Evolutionary conservation across 2,797 vertebrate species (phyloP), one percentile per base, ranked within the genome.

Genomic region (Octomys mimax): DNA sequence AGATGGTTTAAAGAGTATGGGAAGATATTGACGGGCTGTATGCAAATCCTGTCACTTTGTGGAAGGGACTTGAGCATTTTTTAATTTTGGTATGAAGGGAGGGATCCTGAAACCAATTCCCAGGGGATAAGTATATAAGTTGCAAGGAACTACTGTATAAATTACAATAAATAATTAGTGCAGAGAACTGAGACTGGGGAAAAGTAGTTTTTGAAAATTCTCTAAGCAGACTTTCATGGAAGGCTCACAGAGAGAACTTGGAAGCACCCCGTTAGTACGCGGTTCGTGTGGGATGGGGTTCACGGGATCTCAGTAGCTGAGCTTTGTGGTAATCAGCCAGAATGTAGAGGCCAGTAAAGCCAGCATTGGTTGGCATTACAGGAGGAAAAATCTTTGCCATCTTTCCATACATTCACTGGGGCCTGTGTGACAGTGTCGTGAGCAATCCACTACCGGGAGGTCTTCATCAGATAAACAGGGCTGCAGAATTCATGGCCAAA

Each of bases 391-490:
- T 68, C 91, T 71, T 91, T 57, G 24, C 31, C 95, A 81, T 95
- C 96, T 97, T 97, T 97, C 96, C 79, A 64, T 68, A 73, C 79
- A 84, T 95, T 95, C 81, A 81, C 75, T 91, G 95, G 95, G 22
- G 46, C 80, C 75, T 87, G 49, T 96, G 95, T 97, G 95, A 97
- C 96, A 91, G 59, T 88, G 85, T 96, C 94, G 64, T 96, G 93
- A 96, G 93, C 95, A 96, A 97, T 73, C 82, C 79, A 71, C 83
- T 90, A 46, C 87, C 22, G 71, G 96, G 96, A 97, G 96, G 96
- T 97, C 97, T 97, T 95, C 96, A 94, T 96, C 96, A 96, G 94
- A 97, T 97, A 97, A 98, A 96, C 88, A 96, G 96, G 79, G 68
- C 91, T 97, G 86, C 87, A 61, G 85, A 97, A 98, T 95, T 97